phyloP scores from a whole-genome alignment of 2,797 vertebrate genomes.

The Phoebastria nigripes region DNA sequence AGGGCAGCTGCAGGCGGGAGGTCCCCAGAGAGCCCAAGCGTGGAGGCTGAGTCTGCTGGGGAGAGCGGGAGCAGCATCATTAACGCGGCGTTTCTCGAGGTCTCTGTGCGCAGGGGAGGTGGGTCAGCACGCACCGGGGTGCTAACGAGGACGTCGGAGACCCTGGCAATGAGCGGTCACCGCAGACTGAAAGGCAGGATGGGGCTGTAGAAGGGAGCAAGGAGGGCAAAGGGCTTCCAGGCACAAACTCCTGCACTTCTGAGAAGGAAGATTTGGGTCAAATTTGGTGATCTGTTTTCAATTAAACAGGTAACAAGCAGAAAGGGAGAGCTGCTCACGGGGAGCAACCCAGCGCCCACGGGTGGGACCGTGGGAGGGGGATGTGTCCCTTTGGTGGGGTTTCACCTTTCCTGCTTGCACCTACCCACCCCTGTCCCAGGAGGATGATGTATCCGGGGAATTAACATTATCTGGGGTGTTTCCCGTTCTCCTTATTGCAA shows the following conservation, averaged over 20 bases:
- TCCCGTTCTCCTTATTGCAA: neutral
- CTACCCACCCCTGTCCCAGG: neutral
- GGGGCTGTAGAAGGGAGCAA: neutral
- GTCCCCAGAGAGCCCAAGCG: neutral
- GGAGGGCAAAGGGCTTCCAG: neutral
- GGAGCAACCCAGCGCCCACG: neutral
- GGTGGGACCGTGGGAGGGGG: neutral
- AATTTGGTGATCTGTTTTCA: neutral
- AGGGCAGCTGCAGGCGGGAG: neutral
- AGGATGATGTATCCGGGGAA: neutral
- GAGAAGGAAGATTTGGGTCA: neutral
- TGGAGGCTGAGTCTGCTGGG: neutral
- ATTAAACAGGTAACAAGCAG: neutral
- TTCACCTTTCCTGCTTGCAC: neutral
- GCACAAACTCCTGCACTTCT: neutral
- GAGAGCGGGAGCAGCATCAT: neutral
- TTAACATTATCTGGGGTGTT: neutral
- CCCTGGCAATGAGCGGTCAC: neutral
- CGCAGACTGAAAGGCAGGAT: neutral
- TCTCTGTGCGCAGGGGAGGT: neutral
- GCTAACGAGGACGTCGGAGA: neutral
- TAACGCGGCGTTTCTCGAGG: fast-evolving
- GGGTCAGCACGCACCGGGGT: neutral
- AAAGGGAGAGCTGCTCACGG: fast-evolving
- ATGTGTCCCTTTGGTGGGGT: neutral